Conservation (phyloP, 2,113 vertebrate genomes). For the Stegostoma tigrinum region DNA sequence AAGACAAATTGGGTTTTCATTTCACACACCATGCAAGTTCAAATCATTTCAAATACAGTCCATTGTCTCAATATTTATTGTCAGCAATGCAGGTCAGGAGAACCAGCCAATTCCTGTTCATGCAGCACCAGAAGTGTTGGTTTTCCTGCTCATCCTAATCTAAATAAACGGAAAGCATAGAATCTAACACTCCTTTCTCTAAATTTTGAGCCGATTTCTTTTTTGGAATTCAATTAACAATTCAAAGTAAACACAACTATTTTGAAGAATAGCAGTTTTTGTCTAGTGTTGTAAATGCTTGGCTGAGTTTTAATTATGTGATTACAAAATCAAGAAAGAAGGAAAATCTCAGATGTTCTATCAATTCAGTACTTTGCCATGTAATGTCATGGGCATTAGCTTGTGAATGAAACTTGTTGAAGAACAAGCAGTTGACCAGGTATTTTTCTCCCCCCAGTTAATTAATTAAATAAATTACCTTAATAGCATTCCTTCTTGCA, state of each 20-base stretch:
- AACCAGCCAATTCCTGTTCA: neutral
- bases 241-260: neutral
- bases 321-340: constrained; percentile 1
- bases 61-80: neutral
- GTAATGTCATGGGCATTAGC: neutral
- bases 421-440: neutral
- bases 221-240: neutral
- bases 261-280: neutral
- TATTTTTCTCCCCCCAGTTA: neutral
- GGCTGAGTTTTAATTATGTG: neutral
- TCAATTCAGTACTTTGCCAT: neutral
- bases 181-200: neutral
- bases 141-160: constrained; percentile 24
- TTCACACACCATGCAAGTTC: neutral
- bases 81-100: too few species aligned
- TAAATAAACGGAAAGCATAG: neutral
- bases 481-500: constrained; percentile 70
- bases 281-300: neutral
- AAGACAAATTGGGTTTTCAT: neutral
- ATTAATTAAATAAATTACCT: constrained; percentile 64
- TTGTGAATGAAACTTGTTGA: neutral
- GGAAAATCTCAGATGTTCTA: neutral
- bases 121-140: neutral
- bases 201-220: neutral
- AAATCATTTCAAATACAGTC: neutral